Conservation (phyloP, 1,140 invertebrate genomes). For the Nasonia vitripennis region DNA sequence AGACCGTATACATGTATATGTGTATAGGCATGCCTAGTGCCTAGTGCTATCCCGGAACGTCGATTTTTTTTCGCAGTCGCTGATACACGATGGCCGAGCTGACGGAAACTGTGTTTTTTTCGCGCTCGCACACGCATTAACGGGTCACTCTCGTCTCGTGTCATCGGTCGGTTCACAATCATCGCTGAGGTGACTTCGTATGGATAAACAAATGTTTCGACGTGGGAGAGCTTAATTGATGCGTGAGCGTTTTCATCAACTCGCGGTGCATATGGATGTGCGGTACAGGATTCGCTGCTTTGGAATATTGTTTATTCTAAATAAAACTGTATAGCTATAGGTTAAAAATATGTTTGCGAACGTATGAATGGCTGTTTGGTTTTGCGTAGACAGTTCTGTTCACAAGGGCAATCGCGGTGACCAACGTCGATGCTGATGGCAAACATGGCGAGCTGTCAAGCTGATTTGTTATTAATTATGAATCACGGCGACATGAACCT, state of each 20-base stretch:
- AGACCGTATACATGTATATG: background rate
- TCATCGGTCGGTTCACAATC: background rate
- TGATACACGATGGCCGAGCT: constrained; percentile 24
- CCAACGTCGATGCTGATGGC: too few relatives aligned
- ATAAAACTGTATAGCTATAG: too few relatives aligned
- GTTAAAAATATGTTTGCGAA: too few relatives aligned
- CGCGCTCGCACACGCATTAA: background rate
- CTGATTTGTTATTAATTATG: background rate
- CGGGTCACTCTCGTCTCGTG: background rate
- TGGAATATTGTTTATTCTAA: too few relatives aligned
- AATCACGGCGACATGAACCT: background rate
- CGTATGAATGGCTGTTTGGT: too few relatives aligned
- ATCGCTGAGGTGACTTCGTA: background rate
- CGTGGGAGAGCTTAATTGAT: too few relatives aligned
- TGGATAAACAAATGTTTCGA: too few relatives aligned
- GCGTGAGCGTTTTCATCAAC: too few relatives aligned
- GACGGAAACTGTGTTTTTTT: background rate
- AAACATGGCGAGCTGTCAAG: background rate
- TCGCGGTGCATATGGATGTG: too few relatives aligned
- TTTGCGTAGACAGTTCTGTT: background rate
- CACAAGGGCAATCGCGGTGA: background rate
- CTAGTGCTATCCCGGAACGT: background rate
- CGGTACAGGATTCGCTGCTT: too few relatives aligned
- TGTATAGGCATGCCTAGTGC: background rate
- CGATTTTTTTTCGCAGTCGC: constrained; percentile 24